Conservation (phyloP, 2,113 vertebrate species). For the Ammodytes marinus region DNA sequence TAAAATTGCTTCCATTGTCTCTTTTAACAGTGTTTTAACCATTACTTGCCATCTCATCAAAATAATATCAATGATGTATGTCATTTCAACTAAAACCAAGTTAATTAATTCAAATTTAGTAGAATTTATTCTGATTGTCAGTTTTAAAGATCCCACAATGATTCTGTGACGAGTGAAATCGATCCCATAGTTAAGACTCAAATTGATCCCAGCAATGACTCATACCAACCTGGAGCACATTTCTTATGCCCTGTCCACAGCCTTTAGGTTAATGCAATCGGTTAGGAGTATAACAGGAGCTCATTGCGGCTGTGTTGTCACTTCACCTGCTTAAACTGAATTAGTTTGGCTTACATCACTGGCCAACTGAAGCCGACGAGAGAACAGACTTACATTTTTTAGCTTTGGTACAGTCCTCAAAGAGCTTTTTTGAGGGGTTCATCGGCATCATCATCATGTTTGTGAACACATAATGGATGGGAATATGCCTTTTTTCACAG, state of each 20-base stretch:
- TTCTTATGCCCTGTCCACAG: neutral
- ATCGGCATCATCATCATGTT: neutral
- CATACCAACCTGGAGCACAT: constrained; percentile 14
- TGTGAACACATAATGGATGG: neutral
- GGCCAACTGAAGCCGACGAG: constrained; percentile 4
- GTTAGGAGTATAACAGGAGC: neutral
- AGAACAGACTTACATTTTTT: neutral
- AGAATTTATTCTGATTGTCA: neutral
- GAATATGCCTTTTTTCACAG: neutral
- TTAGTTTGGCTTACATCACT: neutral
- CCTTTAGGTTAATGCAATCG: neutral
- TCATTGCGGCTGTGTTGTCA: neutral
- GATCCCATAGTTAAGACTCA: neutral
- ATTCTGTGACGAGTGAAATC: constrained; percentile 4
- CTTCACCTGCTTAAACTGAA: neutral
- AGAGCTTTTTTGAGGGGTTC: neutral
- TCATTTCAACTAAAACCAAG: constrained; percentile 9
- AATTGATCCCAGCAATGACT: constrained; percentile 1
- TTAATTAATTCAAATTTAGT: neutral
- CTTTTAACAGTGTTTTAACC: constrained; percentile 77
- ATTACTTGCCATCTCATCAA: constrained; percentile 27
- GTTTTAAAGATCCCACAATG: neutral
- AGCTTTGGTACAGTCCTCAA: too few relatives aligned
- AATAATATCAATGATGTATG: constrained; percentile 8
- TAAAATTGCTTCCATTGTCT: constrained; percentile 85